Evolutionary conservation across 2,113 vertebrate species (phyloP), one percentile per base, ranked within the genome.

Genomic region (Paratilapia polleni): DNA sequence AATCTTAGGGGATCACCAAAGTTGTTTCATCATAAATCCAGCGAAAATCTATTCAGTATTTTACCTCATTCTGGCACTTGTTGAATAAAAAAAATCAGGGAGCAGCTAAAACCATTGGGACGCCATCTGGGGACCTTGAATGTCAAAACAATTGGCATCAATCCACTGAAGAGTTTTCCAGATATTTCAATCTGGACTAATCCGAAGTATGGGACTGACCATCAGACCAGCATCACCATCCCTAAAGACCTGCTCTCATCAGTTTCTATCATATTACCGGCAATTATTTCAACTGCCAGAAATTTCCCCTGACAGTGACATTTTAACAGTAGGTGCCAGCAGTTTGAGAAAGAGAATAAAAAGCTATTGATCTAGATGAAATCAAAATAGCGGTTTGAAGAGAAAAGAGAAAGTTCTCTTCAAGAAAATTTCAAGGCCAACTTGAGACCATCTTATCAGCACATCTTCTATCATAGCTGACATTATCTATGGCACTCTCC

Each of bases 391-490:
- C 19, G 28, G 22, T 58, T 52, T 82, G 41, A 15, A 49, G 75
- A 57, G 52, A 75, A 83, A 54, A 77, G 24, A 2, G 20, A 6
- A 3, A 4, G 15, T 17, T 76, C 59, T 76, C 60, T 57, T 58
- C 3, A 24, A 56, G 22, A 24, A 76, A 38, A 75, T 59, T 43
- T 80, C 60, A 82, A 47, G 22, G 20, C n/a, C 82, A 15, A 77
- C 20, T 49, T 57, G 58, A 90, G 75, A 81, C 28, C 64, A 57
- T 13, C 56, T 78, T 36, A 85, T 83, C 77, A 58, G 58, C 73
- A 56, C 78, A 82, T 86, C 76, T 47, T 76, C 89, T 54, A 8
- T 64, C 81, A 70, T 5, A 63, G 62, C 54, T 85, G 88, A 87
- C 59, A 83, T 84, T 66, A 60, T 87, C 85, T 52, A 1, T 7